A percentile compares a stretch with the other conserved stretches of the same genome.
Evolutionary conservation across 2,113 vertebrate species (phyloP).

Genomic region (Ceratotherium simum): DNA sequence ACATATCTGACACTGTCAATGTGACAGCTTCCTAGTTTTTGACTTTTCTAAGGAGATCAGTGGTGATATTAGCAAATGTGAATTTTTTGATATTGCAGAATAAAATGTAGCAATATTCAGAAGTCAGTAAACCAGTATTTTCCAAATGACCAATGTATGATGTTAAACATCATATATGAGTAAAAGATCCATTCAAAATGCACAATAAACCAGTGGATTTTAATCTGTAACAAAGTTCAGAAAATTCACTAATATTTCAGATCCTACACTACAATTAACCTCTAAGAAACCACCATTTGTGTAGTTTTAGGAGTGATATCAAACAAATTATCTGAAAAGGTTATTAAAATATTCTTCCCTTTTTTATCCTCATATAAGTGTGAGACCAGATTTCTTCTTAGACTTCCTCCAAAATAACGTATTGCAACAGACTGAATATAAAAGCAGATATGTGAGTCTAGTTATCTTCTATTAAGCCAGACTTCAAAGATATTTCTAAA

Average conservation of each 20-base stretch:
- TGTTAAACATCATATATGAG: not conserved
- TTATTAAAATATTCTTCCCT: not conserved
- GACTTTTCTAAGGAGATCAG: not conserved
- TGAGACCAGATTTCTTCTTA: not conserved
- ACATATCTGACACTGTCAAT: not conserved
- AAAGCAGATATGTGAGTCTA: not conserved
- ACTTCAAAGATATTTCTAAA: constrained; percentile 25
- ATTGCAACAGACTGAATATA: not conserved
- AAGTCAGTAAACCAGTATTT: constrained; percentile 16
- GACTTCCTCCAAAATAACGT: not conserved
- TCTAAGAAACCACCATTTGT: constrained; percentile 20
- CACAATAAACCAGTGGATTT: constrained; percentile 4
- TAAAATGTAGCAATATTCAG: not conserved
- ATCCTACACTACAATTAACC: not conserved
- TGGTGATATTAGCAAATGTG: not conserved
- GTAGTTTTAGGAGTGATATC: not conserved
- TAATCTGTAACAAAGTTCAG: not conserved
- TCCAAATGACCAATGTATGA: not conserved
- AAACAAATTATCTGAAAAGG: not conserved
- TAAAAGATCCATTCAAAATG: not conserved
- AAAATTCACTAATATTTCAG: constrained; percentile 22
- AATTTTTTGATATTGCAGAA: not conserved
- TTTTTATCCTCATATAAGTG: not conserved
- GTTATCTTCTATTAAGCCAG: not conserved
- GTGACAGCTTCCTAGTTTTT: constrained; percentile 1